Evolutionary conservation across 2,797 vertebrate species (phyloP).

Genomic region (Danionella dracula): DNA sequence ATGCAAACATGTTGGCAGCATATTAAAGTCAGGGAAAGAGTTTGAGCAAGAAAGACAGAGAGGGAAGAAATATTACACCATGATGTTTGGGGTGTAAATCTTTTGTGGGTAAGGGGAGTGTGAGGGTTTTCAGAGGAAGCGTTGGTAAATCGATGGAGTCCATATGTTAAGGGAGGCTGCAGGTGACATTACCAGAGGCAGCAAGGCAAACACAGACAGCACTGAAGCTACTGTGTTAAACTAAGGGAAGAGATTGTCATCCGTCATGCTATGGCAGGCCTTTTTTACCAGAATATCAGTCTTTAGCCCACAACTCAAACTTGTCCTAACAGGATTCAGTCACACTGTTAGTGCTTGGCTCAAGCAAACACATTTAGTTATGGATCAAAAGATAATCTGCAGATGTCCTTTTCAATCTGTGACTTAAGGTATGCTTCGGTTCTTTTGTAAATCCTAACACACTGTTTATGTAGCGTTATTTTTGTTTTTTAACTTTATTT

Average conservation of each 20-base stretch:
- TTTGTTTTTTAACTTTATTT: too few relatives aligned
- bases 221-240: constrained; percentile 44
- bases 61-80: constrained; percentile 31
- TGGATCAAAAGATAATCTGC: background rate
- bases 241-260: constrained; percentile 29
- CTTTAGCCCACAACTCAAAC: constrained; percentile 7
- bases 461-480: too few relatives aligned
- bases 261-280: constrained; percentile 33
- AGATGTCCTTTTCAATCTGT: background rate
- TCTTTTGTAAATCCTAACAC: too few relatives aligned
- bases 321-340: background rate
- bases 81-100: constrained; percentile 48
- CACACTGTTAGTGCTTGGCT: background rate
- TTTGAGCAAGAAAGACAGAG: background rate
- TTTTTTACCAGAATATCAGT: constrained; percentile 27
- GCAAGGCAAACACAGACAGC: constrained; percentile 23
- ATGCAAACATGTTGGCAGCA: constrained; percentile 41
- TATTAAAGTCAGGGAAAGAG: constrained; percentile 19
- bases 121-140: constrained; percentile 32
- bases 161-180: constrained; percentile 47
- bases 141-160: constrained; percentile 44
- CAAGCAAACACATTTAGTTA: background rate
- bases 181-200: constrained; percentile 47
- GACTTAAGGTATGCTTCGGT: background rate
- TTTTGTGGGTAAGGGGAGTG: constrained; percentile 29